A percentile compares a stretch with the other conserved stretches of the same genome.
Evolutionary conservation across 2,888 invertebrate genomes (phyloP).

Genomic region (Argynnis bischoffii): DNA sequence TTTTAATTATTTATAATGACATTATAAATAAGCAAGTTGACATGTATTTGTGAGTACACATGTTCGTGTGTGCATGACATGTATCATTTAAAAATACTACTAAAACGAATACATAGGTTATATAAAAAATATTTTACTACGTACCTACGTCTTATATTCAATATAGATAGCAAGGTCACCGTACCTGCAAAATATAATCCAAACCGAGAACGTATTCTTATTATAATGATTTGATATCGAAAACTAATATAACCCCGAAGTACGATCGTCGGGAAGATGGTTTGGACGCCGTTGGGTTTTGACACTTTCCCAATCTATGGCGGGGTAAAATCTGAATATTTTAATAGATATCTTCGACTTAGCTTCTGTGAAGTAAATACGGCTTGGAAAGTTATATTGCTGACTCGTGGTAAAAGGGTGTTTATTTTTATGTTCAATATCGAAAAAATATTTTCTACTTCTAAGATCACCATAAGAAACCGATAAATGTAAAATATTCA

Average conservation of each 20-base stretch:
- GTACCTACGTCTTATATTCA: neutral
- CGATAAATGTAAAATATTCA: no score
- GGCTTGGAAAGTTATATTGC: neutral
- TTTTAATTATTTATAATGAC: neutral
- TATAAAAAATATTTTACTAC: neutral
- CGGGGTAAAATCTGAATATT: conserved; percentile 35
- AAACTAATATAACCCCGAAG: conserved; percentile 31
- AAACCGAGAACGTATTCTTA: conserved; percentile 16
- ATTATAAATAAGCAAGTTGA: no score
- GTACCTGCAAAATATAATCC: conserved; percentile 12
- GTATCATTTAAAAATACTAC: neutral
- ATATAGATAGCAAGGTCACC: neutral
- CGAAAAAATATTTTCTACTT: neutral
- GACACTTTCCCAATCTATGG: conserved; percentile 33
- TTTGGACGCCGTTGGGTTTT: conserved; percentile 26
- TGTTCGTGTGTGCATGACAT: neutral
- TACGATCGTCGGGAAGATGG: conserved; percentile 20
- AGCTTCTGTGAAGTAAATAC: conserved; percentile 16
- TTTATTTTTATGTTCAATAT: neutral
- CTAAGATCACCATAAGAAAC: no score
- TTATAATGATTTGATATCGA: conserved; percentile 25
- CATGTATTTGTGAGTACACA: no score
- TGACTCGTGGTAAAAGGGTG: neutral
- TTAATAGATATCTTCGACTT: conserved; percentile 28
- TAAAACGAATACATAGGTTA: neutral